These are phyloP conservation scores for Atta colombica DNA, from an alignment of 1,140 invertebrate genomes.

Conservation along the genomic window DNA sequence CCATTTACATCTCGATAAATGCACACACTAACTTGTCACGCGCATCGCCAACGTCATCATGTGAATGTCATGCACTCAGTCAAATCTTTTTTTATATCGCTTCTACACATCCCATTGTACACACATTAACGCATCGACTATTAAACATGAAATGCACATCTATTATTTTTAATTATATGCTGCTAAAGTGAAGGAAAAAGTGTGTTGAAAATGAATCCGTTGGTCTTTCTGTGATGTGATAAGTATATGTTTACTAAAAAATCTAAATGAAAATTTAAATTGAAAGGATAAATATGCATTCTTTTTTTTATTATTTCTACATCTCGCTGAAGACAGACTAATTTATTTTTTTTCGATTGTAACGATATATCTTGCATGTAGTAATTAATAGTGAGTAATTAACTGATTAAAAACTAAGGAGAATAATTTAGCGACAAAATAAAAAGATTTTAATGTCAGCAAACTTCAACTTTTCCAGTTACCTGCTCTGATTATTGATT, in stretches of 20 bases:
- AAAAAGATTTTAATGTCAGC: constrained; percentile 3
- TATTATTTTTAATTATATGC: constrained; percentile 66
- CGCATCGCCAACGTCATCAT: constrained; percentile 11
- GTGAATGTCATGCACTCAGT: constrained; percentile 57
- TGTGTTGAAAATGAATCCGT: constrained; percentile 49
- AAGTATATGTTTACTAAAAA: constrained; percentile 24
- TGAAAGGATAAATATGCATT: neutral
- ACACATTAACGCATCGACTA: constrained; percentile 63
- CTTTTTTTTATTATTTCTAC: neutral
- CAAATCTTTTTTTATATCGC: constrained; percentile 59
- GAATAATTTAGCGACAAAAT: constrained; percentile 20
- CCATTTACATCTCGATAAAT: constrained; percentile 24
- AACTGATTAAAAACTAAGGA: constrained; percentile 12
- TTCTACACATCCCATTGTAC: neutral
- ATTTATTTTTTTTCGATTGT: constrained; percentile 35
- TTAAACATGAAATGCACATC: constrained; percentile 65
- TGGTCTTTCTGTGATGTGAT: neutral
- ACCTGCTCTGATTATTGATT: constrained; percentile 35
- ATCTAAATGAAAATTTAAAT: neutral
- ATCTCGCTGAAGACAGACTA: neutral
- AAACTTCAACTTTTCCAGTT: constrained; percentile 36
- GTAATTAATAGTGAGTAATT: constrained; percentile 33
- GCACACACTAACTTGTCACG: constrained; percentile 12
- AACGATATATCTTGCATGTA: constrained; percentile 22
- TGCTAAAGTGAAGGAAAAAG: constrained; percentile 55